Evolutionary conservation across 2,888 invertebrate species (phyloP).

Genomic region (Serripes groenlandicus): DNA sequence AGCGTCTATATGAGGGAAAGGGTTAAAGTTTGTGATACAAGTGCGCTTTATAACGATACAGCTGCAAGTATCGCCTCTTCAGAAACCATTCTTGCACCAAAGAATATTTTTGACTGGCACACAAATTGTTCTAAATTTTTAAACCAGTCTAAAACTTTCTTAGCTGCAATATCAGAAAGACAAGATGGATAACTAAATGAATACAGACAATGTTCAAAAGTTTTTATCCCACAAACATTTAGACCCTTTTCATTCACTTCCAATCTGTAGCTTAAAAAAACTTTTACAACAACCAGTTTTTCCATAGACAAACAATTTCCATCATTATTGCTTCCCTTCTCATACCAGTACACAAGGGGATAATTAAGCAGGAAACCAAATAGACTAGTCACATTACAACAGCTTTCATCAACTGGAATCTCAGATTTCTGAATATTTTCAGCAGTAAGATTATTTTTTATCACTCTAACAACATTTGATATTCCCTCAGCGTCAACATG

Average conservation of each 20-base stretch:
- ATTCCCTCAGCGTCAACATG: not conserved
- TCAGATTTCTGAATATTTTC: not conserved
- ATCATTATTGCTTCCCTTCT: constrained; percentile 27
- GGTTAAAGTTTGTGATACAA: not conserved
- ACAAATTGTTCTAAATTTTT: constrained; percentile 18
- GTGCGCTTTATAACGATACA: constrained; percentile 34
- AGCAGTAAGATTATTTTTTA: not conserved
- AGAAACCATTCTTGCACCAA: not conserved
- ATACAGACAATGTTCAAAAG: constrained; percentile 38
- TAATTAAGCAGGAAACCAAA: constrained; percentile 75
- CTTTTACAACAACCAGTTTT: constrained; percentile 61
- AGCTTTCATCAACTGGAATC: not conserved
- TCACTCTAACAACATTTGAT: not conserved
- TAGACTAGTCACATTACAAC: constrained; percentile 66
- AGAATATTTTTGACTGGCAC: constrained; percentile 5
- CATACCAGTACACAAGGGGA: constrained; percentile 76
- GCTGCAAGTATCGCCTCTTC: constrained; percentile 45
- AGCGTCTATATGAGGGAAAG: not conserved
- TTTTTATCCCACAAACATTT: not conserved
- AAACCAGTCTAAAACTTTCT: constrained; percentile 58
- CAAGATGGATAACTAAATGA: constrained; percentile 67
- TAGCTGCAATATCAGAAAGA: constrained; percentile 11
- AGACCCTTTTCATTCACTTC: not conserved
- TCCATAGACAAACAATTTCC: constrained; percentile 70
- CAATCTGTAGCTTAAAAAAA: constrained; percentile 23